Evolutionary conservation across 2,113 vertebrate genomes (phyloP).

Genomic region (Atlantisia rogersi): DNA sequence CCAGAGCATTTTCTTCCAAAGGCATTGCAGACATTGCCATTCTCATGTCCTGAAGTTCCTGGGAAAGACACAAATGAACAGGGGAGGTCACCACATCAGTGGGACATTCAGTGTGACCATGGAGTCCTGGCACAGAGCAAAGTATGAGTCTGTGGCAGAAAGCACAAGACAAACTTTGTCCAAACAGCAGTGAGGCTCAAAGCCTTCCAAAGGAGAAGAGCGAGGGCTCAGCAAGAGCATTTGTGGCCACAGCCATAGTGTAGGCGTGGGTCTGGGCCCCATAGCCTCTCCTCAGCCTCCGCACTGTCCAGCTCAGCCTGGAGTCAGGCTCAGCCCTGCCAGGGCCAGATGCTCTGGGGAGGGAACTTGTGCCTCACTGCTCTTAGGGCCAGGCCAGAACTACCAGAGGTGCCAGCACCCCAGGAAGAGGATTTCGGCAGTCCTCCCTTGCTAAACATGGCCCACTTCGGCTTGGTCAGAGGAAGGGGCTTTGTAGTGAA

Average conservation of each 20-base stretch:
- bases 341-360: not conserved
- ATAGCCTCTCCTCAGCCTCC: not conserved
- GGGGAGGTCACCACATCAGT: not conserved
- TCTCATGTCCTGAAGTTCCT: not conserved
- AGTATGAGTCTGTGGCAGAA: not conserved
- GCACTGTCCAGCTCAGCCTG: not conserved
- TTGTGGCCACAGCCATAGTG: not conserved
- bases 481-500: not conserved
- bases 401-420: not conserved
- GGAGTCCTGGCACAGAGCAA: not conserved
- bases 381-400: not conserved
- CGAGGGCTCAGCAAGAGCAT: not conserved
- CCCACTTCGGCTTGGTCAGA: not conserved
- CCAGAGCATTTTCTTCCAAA: not conserved
- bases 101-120: not conserved
- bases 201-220: not conserved
- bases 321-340: not conserved
- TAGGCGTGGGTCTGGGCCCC: too few species aligned
- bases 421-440: not conserved
- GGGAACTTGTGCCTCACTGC: not conserved
- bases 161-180: not conserved
- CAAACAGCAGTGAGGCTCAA: not conserved
- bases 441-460: not conserved
- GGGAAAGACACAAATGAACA: not conserved
- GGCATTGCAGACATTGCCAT: not conserved